Percentiles rank a stretch among this genome's conserved stretches.
Evolutionary conservation across 1,140 invertebrate species (phyloP).

Genomic region (Hermatobates lingyangjiaoensis): DNA sequence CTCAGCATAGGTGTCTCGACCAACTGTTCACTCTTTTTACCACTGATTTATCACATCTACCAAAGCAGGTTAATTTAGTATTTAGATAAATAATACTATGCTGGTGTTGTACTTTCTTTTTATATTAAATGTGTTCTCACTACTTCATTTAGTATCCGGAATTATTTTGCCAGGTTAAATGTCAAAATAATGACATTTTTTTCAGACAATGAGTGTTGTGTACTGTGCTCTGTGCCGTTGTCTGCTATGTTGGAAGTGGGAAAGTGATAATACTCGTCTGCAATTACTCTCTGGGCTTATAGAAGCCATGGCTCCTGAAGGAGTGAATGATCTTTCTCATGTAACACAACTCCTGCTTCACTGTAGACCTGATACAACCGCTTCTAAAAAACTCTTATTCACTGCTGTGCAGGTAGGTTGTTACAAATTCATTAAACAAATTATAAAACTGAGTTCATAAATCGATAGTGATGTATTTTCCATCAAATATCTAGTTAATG

Average conservation of each 20-base stretch:
- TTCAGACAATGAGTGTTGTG: constrained; percentile 30
- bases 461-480: no score
- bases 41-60: constrained; percentile 26
- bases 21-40: constrained; percentile 12
- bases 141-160: no score
- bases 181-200: no score
- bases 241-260: constrained; percentile 31
- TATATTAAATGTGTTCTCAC: no score
- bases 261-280: constrained; percentile 27
- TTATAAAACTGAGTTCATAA: no score
- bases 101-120: no score
- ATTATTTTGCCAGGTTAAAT: no score
- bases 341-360: constrained; percentile 26
- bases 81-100: no score
- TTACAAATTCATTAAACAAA: no score
- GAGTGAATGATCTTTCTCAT: constrained; percentile 22
- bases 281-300: constrained; percentile 20
- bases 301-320: constrained; percentile 18
- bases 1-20: constrained; percentile 27
- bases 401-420: constrained; percentile 21
- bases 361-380: constrained; percentile 19
- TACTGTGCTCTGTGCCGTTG: constrained; percentile 34
- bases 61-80: constrained; percentile 22
- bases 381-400: constrained; percentile 35
- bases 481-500: no score